These are phyloP conservation scores for Drosophila paucipuncta DNA, from an alignment of 2,888 invertebrate species.

Conservation along the genomic window DNA sequence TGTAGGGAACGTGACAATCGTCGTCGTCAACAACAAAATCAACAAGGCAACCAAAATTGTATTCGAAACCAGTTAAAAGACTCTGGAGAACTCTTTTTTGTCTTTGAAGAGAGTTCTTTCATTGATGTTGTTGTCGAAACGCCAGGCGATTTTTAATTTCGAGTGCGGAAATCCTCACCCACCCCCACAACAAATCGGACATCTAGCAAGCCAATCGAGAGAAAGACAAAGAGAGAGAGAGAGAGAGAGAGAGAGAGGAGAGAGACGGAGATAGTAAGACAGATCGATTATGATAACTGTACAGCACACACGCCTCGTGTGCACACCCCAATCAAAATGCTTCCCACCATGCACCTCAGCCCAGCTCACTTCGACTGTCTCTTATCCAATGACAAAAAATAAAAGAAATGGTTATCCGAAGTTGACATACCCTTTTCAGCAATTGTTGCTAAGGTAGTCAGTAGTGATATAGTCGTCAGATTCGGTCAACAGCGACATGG, in stretches of 20 bases:
- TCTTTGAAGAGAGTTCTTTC: constrained; percentile 17
- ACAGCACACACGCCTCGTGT: constrained; percentile 2
- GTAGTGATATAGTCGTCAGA: neutral
- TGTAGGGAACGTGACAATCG: constrained; percentile 77
- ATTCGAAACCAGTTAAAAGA: constrained; percentile 23
- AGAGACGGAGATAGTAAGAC: neutral
- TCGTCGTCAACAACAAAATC: constrained; percentile 42
- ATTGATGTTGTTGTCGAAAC: constrained; percentile 24
- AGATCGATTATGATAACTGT: constrained; percentile 14
- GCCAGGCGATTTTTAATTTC: constrained; percentile 62
- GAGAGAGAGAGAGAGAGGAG: neutral
- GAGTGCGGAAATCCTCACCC: constrained; percentile 53
- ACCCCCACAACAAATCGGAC: constrained; percentile 9
- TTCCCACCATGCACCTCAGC: constrained; percentile 21
- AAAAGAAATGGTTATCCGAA: neutral
- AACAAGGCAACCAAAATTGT: constrained; percentile 24
- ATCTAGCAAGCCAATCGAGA: neutral
- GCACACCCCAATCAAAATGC: neutral
- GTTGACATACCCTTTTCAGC: neutral
- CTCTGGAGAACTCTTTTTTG: constrained; percentile 37
- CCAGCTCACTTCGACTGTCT: neutral
- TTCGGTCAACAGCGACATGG: neutral
- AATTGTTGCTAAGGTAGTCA: neutral
- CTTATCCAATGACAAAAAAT: constrained; percentile 5
- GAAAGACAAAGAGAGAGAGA: neutral